phyloP scores from a whole-genome alignment of 2,113 vertebrate species.

The Atherinomorus stipes region DNA sequence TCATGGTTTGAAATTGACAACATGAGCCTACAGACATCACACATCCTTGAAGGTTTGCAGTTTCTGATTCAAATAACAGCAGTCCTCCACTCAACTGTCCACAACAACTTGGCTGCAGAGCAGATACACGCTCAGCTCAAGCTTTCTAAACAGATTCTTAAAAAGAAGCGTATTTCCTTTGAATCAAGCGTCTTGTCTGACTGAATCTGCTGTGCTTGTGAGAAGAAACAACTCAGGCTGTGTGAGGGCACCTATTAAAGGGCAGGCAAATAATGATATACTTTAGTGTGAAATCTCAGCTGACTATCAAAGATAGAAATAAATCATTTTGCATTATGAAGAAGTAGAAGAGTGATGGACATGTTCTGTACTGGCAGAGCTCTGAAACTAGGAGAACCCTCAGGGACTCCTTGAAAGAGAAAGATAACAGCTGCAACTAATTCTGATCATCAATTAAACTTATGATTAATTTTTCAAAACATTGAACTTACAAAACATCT shows the following conservation, averaged over 20 bases:
- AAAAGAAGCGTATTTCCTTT: background rate
- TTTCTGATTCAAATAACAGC: conserved; percentile 42
- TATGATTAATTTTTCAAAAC: background rate
- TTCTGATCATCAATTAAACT: background rate
- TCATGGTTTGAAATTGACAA: conserved; percentile 25
- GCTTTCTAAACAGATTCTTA: background rate
- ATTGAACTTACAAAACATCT: background rate
- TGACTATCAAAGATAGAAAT: background rate
- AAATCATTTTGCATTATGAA: background rate
- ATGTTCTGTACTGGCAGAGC: background rate
- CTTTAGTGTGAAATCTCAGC: background rate
- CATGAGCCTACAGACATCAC: conserved; percentile 31
- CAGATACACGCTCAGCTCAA: background rate
- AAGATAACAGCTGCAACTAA: background rate
- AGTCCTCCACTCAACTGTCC: conserved; percentile 25
- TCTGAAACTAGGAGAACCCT: background rate
- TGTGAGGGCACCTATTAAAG: background rate
- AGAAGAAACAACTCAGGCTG: conserved; percentile 4
- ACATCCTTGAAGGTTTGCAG: conserved; percentile 25
- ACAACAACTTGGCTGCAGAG: conserved; percentile 13
- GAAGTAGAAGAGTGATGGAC: background rate
- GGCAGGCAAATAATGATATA: background rate
- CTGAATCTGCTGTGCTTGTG: background rate
- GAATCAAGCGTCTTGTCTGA: conserved; percentile 6
- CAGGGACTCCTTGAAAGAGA: background rate